Percentiles rank a stretch among this genome's conserved stretches.
Evolutionary conservation across 2,797 vertebrate species (phyloP).

Genomic region (Coranthus polyacanthus): DNA sequence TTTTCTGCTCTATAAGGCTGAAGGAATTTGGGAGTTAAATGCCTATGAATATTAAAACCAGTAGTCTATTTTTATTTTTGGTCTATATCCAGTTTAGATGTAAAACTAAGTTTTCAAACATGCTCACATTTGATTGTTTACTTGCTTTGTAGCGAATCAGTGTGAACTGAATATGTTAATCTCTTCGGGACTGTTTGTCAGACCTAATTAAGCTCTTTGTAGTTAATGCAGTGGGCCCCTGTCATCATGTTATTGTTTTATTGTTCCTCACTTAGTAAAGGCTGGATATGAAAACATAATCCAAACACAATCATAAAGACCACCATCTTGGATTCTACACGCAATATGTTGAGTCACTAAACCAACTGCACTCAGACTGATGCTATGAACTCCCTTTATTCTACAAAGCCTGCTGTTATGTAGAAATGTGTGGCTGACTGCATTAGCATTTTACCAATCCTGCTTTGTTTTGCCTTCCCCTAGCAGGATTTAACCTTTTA

Average conservation of each 20-base stretch:
- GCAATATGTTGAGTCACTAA: conserved; percentile 26
- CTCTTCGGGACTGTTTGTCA: not conserved
- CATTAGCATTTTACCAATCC: conserved; percentile 26
- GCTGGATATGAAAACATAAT: conserved; percentile 17
- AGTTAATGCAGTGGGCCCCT: not conserved
- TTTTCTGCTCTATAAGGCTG: no score
- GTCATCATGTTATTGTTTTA: not conserved
- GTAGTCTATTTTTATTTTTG: no score
- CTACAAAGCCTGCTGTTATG: conserved; percentile 7
- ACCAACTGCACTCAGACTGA: conserved; percentile 2
- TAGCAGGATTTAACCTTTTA: conserved; percentile 61
- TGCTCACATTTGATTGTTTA: not conserved
- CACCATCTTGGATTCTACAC: not conserved
- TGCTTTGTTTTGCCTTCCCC: conserved; percentile 49
- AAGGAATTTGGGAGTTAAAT: no score
- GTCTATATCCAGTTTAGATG: no score
- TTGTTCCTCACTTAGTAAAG: not conserved
- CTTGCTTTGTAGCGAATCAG: not conserved
- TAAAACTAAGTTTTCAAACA: not conserved
- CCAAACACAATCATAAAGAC: not conserved
- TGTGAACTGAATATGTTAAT: no score
- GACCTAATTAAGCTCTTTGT: not conserved
- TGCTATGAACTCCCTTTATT: conserved; percentile 19
- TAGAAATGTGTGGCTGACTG: not conserved
- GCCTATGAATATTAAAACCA: no score